These are phyloP conservation scores for Drosophila kanekoi DNA, from an alignment of 2,888 invertebrate genomes.

Conservation along the genomic window DNA sequence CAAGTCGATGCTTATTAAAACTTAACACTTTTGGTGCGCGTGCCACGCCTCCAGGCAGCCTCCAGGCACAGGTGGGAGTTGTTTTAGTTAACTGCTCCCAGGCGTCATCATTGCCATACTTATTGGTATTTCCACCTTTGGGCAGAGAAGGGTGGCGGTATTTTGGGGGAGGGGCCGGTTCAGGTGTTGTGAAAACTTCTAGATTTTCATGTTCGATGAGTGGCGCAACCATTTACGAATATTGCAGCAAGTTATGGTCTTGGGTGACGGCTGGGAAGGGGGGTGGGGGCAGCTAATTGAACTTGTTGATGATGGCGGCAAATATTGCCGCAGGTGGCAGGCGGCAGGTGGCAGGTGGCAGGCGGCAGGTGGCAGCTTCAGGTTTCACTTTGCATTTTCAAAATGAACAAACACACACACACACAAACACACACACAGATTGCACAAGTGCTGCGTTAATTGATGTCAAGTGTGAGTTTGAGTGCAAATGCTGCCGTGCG, in stretches of 20 bases:
- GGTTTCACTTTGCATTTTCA: slow-evolving; percentile 21
- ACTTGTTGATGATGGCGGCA: slow-evolving; percentile 49
- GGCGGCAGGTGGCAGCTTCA: slow-evolving; percentile 12
- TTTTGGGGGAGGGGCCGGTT: no score
- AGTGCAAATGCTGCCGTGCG: slow-evolving; percentile 9
- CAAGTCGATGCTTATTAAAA: slow-evolving; percentile 73
- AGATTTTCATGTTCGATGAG: slow-evolving; percentile 65
- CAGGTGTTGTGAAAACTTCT: slow-evolving; percentile 46
- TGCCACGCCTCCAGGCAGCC: slow-evolving; percentile 20
- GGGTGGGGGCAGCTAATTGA: slow-evolving; percentile 48
- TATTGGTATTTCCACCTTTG: slow-evolving; percentile 23
- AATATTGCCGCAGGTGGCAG: slow-evolving; percentile 34
- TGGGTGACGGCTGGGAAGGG: no score
- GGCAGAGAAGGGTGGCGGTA: neutral
- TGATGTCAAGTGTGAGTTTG: slow-evolving; percentile 31
- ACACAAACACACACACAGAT: slow-evolving; percentile 11
- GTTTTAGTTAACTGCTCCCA: slow-evolving; percentile 32
- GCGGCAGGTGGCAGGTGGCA: slow-evolving; percentile 11
- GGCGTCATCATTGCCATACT: slow-evolving; percentile 26
- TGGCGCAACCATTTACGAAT: slow-evolving; percentile 43
- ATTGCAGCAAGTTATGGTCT: slow-evolving; percentile 40
- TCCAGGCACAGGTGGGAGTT: no score
- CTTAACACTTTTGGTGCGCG: slow-evolving; percentile 54
- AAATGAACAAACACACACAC: slow-evolving; percentile 7
- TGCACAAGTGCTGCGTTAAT: slow-evolving; percentile 30